These are phyloP conservation scores for Limnephilus marmoratus DNA, from an alignment of 2,888 invertebrate genomes.

Conservation along the genomic window DNA sequence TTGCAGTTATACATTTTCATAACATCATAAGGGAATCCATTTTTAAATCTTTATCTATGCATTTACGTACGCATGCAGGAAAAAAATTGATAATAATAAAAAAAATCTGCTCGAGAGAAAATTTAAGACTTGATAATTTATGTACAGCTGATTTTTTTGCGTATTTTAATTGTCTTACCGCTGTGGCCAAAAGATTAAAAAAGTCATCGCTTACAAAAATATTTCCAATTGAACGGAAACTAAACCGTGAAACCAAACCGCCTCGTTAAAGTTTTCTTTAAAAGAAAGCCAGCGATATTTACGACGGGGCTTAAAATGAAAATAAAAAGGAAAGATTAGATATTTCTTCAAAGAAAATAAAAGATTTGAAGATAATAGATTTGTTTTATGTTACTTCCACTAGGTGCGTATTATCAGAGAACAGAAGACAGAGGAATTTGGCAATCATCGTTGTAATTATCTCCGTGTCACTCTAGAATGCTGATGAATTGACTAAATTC, in stretches of 20 bases:
- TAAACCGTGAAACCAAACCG: not conserved
- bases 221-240: not conserved
- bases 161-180: not conserved
- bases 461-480: slow-evolving; percentile 25
- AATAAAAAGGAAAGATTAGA: not conserved
- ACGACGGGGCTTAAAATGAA: not conserved
- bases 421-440: slow-evolving; percentile 22
- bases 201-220: not conserved
- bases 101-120: too few relatives aligned
- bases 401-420: slow-evolving; percentile 9
- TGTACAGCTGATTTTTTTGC: not conserved
- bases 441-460: slow-evolving; percentile 39
- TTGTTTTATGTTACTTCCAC: slow-evolving; percentile 8
- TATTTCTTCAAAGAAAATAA: not conserved
- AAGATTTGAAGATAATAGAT: not conserved
- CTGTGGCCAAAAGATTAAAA: not conserved
- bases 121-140: too few relatives aligned
- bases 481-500: slow-evolving; percentile 21
- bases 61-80: too few relatives aligned
- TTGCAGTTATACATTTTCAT: too few relatives aligned
- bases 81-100: too few relatives aligned
- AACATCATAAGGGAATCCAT: too few relatives aligned
- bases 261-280: not conserved
- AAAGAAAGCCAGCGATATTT: not conserved
- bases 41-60: too few relatives aligned